phyloP scores from a whole-genome alignment of 2,888 invertebrate species.

The Zygothrica quintamaculata region DNA sequence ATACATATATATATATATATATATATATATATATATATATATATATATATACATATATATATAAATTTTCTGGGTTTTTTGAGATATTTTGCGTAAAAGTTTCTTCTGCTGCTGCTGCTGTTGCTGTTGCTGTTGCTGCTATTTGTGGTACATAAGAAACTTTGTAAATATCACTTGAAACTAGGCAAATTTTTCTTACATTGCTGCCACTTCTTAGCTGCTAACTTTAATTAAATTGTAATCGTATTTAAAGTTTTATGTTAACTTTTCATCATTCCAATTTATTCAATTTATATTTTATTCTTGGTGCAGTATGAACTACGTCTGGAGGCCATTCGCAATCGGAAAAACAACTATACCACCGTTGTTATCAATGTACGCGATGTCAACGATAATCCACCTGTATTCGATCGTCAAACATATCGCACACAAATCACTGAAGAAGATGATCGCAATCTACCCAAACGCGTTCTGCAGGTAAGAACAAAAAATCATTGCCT shows the following conservation, averaged over 20 bases:
- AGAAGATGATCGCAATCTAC: conserved; percentile 96
- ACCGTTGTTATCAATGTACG: conserved; percentile 98
- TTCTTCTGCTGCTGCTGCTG: conserved; percentile 13
- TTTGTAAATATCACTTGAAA: conserved; percentile 8
- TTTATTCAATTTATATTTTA: conserved; percentile 21
- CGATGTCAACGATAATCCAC: conserved; percentile 94
- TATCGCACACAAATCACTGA: conserved; percentile 98
- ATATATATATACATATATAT: no score
- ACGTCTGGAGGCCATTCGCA: conserved; percentile 96
- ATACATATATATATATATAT: no score
- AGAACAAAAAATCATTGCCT: conserved; percentile 86
- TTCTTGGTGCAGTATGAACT: conserved; percentile 91
- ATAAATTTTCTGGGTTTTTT: no score
- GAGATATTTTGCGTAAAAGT: neutral
- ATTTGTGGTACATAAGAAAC: conserved; percentile 17
- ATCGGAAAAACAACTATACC: conserved; percentile 97
- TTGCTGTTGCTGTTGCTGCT: conserved; percentile 4
- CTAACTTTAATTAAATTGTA: neutral
- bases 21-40: no score
- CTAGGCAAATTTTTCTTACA: neutral
- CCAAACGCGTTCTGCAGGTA: conserved; percentile 96
- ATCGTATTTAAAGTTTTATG: no score
- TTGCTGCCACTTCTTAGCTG: neutral
- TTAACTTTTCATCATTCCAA: neutral
- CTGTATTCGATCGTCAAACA: conserved; percentile 96